Percentiles rank a stretch among this genome's conserved stretches.
Conservation (phyloP, 35 echinoderm and acorn worm genomes). For the Eucidaris tribuloides region DNA sequence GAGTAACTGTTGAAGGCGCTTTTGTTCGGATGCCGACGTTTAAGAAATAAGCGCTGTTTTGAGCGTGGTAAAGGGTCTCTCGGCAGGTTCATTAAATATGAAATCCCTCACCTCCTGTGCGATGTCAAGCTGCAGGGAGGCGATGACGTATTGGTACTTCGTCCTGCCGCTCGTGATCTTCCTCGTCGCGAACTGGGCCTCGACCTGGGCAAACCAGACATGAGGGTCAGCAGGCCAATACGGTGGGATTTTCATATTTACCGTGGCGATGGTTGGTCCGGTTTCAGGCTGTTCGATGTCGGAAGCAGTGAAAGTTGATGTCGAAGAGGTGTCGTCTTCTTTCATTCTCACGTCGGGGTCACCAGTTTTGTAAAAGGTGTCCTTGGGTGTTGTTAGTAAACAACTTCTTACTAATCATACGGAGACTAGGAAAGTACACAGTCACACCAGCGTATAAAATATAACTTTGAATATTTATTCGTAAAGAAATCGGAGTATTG, state of each 20-base stretch:
- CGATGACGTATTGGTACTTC: conserved; percentile 42
- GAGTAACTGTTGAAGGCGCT: conserved; percentile 31
- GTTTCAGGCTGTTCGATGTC: no score
- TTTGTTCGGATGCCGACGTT: conserved; percentile 39
- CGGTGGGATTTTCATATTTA: conserved; percentile 47
- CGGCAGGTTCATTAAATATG: conserved; percentile 2
- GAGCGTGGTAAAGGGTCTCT: not conserved
- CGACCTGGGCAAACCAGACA: conserved; percentile 58
- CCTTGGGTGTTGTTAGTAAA: no score
- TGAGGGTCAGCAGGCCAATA: conserved; percentile 45
- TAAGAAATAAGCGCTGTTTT: conserved; percentile 33
- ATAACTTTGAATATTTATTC: no score
- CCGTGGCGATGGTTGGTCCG: not conserved
- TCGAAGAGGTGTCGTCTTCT: no score
- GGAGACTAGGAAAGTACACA: no score
- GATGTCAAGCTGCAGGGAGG: conserved; percentile 44
- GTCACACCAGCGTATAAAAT: no score
- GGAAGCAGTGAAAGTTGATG: no score
- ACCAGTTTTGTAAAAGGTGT: no score
- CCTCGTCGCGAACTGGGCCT: conserved; percentile 41
- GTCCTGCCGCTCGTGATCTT: conserved; percentile 35
- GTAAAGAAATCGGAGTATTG: no score
- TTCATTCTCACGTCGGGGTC: no score
- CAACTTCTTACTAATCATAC: no score
- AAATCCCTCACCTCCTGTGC: conserved; percentile 55